Evolutionary conservation across 1,140 invertebrate genomes (phyloP).

Genomic region (Heliconius congener): DNA sequence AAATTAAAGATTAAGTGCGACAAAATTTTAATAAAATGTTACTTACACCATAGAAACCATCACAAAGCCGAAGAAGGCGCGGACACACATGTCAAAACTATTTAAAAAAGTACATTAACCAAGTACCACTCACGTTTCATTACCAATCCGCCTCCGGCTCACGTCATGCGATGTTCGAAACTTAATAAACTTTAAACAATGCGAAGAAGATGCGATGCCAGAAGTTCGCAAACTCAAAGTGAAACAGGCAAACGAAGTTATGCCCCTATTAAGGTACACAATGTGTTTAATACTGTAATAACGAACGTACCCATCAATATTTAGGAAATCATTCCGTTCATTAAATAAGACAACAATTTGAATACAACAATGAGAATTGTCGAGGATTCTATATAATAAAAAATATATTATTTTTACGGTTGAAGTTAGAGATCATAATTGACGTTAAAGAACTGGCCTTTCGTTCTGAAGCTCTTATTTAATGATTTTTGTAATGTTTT

Average conservation of each 20-base stretch:
- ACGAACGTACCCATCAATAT: constrained; percentile 41
- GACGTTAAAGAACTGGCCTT: neutral
- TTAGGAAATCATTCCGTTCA: constrained; percentile 13
- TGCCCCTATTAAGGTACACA: constrained; percentile 66
- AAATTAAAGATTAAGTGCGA: too few species aligned
- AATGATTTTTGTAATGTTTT: neutral
- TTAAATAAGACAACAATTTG: neutral
- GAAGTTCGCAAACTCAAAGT: constrained; percentile 63
- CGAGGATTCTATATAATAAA: neutral
- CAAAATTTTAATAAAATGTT: neutral
- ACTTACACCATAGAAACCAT: neutral
- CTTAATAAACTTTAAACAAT: constrained; percentile 76
- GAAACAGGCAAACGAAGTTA: constrained; percentile 64
- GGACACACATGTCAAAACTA: neutral
- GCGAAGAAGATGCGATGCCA: constrained; percentile 71
- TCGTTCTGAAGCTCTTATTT: neutral
- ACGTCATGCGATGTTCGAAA: constrained; percentile 66
- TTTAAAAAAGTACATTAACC: constrained; percentile 22
- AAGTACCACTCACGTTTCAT: constrained; percentile 48
- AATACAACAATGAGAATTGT: neutral
- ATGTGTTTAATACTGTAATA: constrained; percentile 55
- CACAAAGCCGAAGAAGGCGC: neutral
- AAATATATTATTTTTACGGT: neutral
- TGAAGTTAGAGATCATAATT: too few species aligned
- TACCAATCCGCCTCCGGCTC: constrained; percentile 62